Evolutionary conservation across 2,888 invertebrate genomes (phyloP), one percentile per base, ranked within the genome.

Genomic region (Caenorhabditis sinica): DNA sequence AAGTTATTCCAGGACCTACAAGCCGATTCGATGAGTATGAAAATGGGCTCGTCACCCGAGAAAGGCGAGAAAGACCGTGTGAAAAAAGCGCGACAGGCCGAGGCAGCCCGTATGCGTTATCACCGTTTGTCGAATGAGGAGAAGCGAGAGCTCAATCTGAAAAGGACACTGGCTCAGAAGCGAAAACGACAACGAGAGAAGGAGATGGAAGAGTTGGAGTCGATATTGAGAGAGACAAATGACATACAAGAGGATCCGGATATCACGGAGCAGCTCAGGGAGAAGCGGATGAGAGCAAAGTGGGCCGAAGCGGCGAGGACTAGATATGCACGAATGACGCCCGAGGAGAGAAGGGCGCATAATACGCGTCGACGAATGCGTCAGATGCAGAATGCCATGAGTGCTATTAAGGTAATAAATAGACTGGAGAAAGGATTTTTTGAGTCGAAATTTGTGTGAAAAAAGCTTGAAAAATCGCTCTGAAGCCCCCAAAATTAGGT

Each of bases 271-370:
- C 92, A 92, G 72, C 81, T 92, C 36, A 84, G 91, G 0, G 92
- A 92, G 83, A 92, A 91, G 68, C 73, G 91, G 45, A 91, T 92
- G 90, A 86, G 92, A 17, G 92, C 92, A 23, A 89, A 90, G 68
- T 92, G 92, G 92, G 92, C 92, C 2, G 92, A 92, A 77, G 92
- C 92, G n/a, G 92, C 92, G 0, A 86, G 92, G 8, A 86, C 89
- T 9, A 85, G 92, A 15, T 88, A 87, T 51, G 88, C 87, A 33
- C 63, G 90, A 30, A 90, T 90, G 90, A 88, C 85, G 9, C 86
- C 88, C 15, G 90, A 90, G 56, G 92, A 92, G 73, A 82, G 92
- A 28, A 76, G 90, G 25, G 89, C 88, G 6, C 92, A 92, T 77
- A 92, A 92, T 76, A 90, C 89, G 43, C 83, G 90, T 45, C 79